Percentiles rank a stretch among this genome's conserved stretches.
These are phyloP conservation scores for Poeciliopsis gracilis DNA, from an alignment of 2,797 vertebrate genomes.

Conservation along the genomic window DNA sequence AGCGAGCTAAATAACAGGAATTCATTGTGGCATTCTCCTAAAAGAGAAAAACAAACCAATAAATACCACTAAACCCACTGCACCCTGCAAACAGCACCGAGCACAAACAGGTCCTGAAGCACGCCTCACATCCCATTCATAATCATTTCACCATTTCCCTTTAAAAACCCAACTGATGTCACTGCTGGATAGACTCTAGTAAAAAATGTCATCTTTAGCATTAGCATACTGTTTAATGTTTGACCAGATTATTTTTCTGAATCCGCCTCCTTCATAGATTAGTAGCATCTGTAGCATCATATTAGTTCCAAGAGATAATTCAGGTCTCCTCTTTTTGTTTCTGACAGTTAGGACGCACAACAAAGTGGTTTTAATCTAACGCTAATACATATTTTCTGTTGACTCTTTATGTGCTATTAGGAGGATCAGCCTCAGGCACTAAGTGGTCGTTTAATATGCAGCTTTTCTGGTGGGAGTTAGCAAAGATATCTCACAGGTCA, in stretches of 20 bases:
- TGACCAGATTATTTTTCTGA: conserved; percentile 27
- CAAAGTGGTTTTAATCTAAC: conserved; percentile 15
- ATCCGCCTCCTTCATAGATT: conserved; percentile 15
- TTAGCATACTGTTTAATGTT: conserved; percentile 17
- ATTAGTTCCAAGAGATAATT: conserved; percentile 17
- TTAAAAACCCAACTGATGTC: conserved; percentile 40
- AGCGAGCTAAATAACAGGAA: conserved; percentile 36
- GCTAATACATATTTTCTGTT: conserved; percentile 45
- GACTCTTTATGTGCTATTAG: conserved; percentile 37
- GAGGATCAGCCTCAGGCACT: not conserved
- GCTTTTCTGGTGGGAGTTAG: conserved; percentile 16
- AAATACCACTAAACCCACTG: conserved; percentile 29
- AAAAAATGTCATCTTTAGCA: conserved; percentile 24
- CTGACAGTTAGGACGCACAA: conserved; percentile 9
- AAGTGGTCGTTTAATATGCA: conserved; percentile 47
- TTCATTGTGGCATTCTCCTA: conserved; percentile 31
- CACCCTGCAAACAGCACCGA: conserved; percentile 21
- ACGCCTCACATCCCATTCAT: conserved; percentile 42
- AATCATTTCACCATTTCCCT: conserved; percentile 27
- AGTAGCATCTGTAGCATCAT: conserved; percentile 26
- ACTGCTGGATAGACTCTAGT: conserved; percentile 45
- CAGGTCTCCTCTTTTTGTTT: not conserved
- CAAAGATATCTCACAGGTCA: conserved; percentile 4
- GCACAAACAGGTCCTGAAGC: conserved; percentile 18
- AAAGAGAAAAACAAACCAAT: conserved; percentile 52